Evolutionary conservation across 2,113 vertebrate genomes (phyloP).

Genomic region (Muntiacus reevesi): DNA sequence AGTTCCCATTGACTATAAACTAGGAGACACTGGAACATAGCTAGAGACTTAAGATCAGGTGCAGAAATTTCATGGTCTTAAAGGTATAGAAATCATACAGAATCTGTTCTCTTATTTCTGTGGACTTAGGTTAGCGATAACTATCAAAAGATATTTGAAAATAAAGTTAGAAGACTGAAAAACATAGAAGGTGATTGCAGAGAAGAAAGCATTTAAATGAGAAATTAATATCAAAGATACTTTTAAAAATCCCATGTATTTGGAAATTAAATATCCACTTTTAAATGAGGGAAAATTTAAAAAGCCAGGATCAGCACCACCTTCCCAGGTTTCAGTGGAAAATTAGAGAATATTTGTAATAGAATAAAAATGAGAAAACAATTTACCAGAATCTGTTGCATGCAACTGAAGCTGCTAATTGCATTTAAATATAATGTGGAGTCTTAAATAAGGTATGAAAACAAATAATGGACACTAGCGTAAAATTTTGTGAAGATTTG

Average conservation of each 20-base stretch:
- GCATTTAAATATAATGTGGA: background rate
- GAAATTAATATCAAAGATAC: background rate
- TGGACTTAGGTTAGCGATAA: background rate
- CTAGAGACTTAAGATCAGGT: background rate
- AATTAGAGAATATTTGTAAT: background rate
- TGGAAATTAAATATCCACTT: background rate
- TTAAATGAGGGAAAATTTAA: background rate
- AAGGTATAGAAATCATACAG: background rate
- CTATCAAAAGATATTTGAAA: background rate
- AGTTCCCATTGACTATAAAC: background rate
- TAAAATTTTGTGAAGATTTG: background rate
- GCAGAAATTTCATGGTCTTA: background rate
- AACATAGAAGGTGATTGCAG: background rate
- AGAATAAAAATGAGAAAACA: background rate
- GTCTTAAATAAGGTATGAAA: background rate
- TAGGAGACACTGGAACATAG: background rate
- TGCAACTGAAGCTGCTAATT: background rate
- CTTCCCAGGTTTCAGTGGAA: background rate
- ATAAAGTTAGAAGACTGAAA: background rate
- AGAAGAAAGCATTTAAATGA: background rate
- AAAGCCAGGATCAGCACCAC: too few relatives aligned
- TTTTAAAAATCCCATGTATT: background rate
- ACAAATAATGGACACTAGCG: background rate
- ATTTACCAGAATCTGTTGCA: background rate
- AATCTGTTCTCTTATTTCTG: background rate